Percentiles rank a stretch among this genome's conserved stretches.
phyloP scores from a whole-genome alignment of 2,888 invertebrate species.

The Tupiocoris notatus region DNA sequence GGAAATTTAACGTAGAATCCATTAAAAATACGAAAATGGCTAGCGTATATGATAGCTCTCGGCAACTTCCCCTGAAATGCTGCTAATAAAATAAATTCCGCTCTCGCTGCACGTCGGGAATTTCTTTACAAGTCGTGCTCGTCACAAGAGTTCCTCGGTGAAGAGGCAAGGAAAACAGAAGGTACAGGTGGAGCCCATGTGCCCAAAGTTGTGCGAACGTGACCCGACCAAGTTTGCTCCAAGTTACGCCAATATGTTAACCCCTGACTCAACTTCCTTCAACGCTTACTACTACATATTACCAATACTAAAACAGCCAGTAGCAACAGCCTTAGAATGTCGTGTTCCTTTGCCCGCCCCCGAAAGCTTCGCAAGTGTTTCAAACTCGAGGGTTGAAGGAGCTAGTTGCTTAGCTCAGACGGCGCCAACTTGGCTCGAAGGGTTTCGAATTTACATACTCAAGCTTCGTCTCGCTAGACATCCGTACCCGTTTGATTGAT shows the following conservation, averaged over 20 bases:
- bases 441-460: conserved; percentile 40
- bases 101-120: too few species aligned
- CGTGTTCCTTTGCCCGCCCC: background rate
- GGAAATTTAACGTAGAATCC: too few species aligned
- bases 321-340: background rate
- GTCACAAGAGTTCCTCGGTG: too few species aligned
- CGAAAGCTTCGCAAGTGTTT: conserved; percentile 7
- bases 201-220: conserved; percentile 42
- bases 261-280: conserved; percentile 7
- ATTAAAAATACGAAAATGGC: too few species aligned
- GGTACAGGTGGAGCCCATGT: conserved; percentile 43
- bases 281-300: background rate
- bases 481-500: conserved; percentile 36
- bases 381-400: conserved; percentile 4
- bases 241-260: conserved; percentile 45
- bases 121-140: too few species aligned
- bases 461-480: conserved; percentile 29
- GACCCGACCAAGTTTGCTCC: conserved; percentile 30
- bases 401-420: background rate
- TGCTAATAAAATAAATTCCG: too few species aligned
- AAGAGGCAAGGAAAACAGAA: too few species aligned
- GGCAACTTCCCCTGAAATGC: too few species aligned
- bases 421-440: conserved; percentile 10
- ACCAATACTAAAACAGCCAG: background rate
- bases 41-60: too few species aligned